Conservation (phyloP, 2,888 invertebrate species). For the Thereva unica region DNA sequence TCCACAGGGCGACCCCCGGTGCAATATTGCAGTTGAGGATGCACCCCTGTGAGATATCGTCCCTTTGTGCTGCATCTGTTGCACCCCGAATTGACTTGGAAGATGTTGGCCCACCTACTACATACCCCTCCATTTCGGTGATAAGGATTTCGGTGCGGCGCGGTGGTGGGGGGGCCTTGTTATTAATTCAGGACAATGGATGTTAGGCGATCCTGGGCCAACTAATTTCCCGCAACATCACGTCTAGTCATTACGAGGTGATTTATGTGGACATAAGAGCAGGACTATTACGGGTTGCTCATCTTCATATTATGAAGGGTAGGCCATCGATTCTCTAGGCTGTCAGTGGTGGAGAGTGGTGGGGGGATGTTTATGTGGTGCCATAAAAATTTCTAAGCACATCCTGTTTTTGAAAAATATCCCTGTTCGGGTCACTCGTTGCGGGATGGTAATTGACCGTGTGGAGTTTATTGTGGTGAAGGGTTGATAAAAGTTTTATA, state of each 20-base stretch:
- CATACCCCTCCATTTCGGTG: neutral
- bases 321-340: neutral
- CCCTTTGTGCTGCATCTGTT: conserved; percentile 19
- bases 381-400: conserved; percentile 32
- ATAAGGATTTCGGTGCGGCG: conserved; percentile 7
- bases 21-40: neutral
- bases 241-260: conserved; percentile 38
- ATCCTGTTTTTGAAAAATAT: conserved; percentile 30
- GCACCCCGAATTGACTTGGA: neutral
- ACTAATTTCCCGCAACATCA: conserved; percentile 40
- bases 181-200: conserved; percentile 32
- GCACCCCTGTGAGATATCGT: neutral
- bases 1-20: no score
- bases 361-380: conserved; percentile 19
- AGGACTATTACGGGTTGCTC: conserved; percentile 13
- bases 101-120: neutral
- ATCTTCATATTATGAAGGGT: neutral
- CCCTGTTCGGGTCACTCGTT: conserved; percentile 17
- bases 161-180: conserved; percentile 3
- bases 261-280: conserved; percentile 34
- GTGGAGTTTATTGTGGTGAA: conserved; percentile 23
- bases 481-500: conserved; percentile 22
- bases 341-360: neutral
- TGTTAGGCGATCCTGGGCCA: conserved; percentile 12
- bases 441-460: conserved; percentile 28